Conservation (phyloP, 2,888 invertebrate genomes). For the Euzetes globulus region DNA sequence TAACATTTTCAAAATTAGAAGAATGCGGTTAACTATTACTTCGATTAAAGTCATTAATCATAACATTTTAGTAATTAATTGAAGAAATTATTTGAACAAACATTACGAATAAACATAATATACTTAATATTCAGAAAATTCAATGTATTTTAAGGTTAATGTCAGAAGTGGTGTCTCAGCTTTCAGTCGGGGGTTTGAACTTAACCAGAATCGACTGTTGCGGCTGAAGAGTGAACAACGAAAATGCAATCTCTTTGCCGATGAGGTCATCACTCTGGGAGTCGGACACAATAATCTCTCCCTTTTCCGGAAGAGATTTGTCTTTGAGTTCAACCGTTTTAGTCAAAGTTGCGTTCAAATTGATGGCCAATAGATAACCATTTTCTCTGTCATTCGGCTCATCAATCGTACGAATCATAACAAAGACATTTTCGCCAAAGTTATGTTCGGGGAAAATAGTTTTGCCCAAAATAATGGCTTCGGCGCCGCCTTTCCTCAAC, state of each 20-base stretch:
- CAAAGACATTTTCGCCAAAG: conserved; percentile 14
- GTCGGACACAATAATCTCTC: neutral
- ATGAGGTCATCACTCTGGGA: neutral
- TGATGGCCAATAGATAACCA: conserved; percentile 26
- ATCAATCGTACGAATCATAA: conserved; percentile 4
- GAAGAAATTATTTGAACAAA: too few relatives aligned
- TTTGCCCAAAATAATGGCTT: conserved; percentile 28
- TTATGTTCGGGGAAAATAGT: conserved; percentile 15
- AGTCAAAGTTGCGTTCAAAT: neutral
- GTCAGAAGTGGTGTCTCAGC: neutral
- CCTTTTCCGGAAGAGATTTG: neutral
- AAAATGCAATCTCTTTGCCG: conserved; percentile 19
- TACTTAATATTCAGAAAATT: too few relatives aligned
- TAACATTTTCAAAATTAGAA: too few relatives aligned
- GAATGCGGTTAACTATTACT: too few relatives aligned
- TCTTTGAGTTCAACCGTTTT: neutral
- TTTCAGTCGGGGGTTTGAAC: neutral
- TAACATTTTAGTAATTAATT: too few relatives aligned
- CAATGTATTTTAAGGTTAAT: too few relatives aligned
- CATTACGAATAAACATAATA: too few relatives aligned
- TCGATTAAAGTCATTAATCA: too few relatives aligned
- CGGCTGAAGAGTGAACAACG: conserved; percentile 12
- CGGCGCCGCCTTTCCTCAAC: neutral
- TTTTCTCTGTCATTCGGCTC: neutral
- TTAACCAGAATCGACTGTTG: conserved; percentile 25